phyloP scores from a whole-genome alignment of 2,113 vertebrate species.

The Anhinga rufa region DNA sequence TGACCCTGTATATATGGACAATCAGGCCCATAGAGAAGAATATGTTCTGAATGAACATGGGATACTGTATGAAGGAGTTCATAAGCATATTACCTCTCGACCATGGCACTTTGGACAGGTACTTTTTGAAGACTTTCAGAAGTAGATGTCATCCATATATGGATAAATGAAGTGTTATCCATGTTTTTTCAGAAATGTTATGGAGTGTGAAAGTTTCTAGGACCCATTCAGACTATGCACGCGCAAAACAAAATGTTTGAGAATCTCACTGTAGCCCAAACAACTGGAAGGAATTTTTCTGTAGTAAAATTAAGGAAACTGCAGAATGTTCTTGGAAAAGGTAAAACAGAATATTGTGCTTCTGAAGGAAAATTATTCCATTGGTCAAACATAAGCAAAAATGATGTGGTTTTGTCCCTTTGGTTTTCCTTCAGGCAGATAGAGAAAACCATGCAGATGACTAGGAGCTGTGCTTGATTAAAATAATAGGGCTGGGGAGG shows the following conservation, averaged over 20 bases:
- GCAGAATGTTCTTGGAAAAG: background rate
- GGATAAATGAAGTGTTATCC: background rate
- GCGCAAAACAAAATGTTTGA: background rate
- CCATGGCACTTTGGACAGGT: slow-evolving; percentile 70
- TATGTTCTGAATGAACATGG: slow-evolving; percentile 66
- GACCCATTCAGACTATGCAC: background rate
- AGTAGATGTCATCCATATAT: background rate
- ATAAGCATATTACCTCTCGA: slow-evolving; percentile 49
- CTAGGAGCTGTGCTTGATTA: background rate
- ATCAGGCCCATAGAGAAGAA: slow-evolving; percentile 51
- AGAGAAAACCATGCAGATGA: background rate
- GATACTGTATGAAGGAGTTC: slow-evolving; percentile 59
- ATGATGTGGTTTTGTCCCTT: background rate
- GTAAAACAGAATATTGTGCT: background rate
- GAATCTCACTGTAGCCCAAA: background rate
- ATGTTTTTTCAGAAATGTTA: background rate
- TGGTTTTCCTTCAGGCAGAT: background rate
- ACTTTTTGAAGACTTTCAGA: background rate
- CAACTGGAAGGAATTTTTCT: background rate
- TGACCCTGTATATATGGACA: slow-evolving; percentile 65
- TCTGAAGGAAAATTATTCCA: background rate
- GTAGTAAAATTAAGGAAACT: background rate
- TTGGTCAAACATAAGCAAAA: background rate
- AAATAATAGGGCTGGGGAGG: background rate
- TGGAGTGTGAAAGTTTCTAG: background rate